These are phyloP conservation scores for Meliscaeva auricollis DNA, from an alignment of 2,888 invertebrate species.

Conservation along the genomic window DNA sequence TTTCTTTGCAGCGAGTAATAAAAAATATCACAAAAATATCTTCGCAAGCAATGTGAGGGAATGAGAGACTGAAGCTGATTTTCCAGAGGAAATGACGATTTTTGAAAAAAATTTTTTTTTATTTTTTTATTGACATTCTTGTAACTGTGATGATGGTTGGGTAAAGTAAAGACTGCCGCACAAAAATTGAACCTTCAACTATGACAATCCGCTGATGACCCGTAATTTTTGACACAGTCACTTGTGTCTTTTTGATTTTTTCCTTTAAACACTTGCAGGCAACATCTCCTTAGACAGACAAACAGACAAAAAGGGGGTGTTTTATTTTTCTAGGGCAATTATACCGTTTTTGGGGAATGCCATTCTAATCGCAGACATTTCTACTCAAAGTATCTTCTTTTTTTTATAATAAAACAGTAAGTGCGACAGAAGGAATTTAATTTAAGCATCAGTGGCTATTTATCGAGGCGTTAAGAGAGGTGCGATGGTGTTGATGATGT, in stretches of 20 bases:
- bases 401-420: slow-evolving; percentile 72
- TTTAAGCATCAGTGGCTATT: slow-evolving; percentile 76
- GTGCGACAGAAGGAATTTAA: slow-evolving; percentile 76
- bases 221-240: slow-evolving; percentile 74
- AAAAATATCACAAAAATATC: slow-evolving; percentile 59
- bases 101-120: slow-evolving; percentile 55
- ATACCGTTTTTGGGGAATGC: slow-evolving; percentile 63
- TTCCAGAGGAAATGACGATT: slow-evolving; percentile 52
- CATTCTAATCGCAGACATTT: slow-evolving; percentile 62
- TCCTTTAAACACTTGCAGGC: not conserved
- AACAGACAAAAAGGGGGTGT: slow-evolving; percentile 18
- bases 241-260: slow-evolving; percentile 38
- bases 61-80: not conserved
- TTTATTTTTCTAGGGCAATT: slow-evolving; percentile 54
- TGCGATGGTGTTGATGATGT: slow-evolving; percentile 67
- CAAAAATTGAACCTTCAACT: slow-evolving; percentile 71
- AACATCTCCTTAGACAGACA: not conserved
- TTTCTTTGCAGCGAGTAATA: slow-evolving; percentile 76
- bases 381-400: slow-evolving; percentile 48
- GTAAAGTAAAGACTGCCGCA: not conserved
- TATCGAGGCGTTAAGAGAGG: slow-evolving; percentile 76
- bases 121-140: slow-evolving; percentile 58
- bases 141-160: slow-evolving; percentile 11
- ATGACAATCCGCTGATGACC: slow-evolving; percentile 71
- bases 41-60: not conserved